A percentile compares a stretch with the other conserved stretches of the same genome.
phyloP scores from a whole-genome alignment of 2,888 invertebrate genomes.

The Athetis lepigone region DNA sequence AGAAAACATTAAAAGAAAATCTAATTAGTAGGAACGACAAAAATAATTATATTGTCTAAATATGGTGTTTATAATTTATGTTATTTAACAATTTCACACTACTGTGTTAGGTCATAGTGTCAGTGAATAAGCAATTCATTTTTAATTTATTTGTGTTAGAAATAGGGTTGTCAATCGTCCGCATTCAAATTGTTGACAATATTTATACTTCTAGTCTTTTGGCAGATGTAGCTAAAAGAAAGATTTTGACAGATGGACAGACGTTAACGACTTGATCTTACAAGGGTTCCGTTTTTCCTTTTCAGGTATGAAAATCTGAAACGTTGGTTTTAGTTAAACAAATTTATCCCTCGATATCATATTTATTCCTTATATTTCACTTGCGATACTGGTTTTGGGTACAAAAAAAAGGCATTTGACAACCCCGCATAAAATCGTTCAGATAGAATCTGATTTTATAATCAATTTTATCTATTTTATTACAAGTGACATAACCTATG shows the following conservation, averaged over 20 bases:
- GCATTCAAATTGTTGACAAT: no score
- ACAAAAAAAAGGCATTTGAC: not conserved
- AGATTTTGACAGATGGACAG: no score
- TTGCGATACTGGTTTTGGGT: not conserved
- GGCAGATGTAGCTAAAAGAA: no score
- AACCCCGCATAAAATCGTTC: not conserved
- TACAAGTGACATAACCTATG: conserved; percentile 68
- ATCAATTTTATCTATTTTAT: conserved; percentile 56
- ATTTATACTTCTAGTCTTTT: no score
- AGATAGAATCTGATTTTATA: not conserved
- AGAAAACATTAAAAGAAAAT: not conserved
- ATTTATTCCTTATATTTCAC: not conserved
- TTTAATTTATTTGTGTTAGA: not conserved
- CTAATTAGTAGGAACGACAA: not conserved
- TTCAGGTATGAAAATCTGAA: no score
- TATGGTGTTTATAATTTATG: not conserved
- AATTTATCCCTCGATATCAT: no score
- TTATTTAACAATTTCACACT: conserved; percentile 27
- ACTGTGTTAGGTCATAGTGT: conserved; percentile 6
- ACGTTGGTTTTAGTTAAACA: no score
- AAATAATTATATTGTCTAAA: not conserved
- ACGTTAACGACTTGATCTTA: no score
- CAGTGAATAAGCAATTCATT: conserved; percentile 10
- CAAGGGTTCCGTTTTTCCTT: no score
- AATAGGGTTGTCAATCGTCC: not conserved